Conservation (phyloP, 1,140 invertebrate species). For the Leucophenga varia region DNA sequence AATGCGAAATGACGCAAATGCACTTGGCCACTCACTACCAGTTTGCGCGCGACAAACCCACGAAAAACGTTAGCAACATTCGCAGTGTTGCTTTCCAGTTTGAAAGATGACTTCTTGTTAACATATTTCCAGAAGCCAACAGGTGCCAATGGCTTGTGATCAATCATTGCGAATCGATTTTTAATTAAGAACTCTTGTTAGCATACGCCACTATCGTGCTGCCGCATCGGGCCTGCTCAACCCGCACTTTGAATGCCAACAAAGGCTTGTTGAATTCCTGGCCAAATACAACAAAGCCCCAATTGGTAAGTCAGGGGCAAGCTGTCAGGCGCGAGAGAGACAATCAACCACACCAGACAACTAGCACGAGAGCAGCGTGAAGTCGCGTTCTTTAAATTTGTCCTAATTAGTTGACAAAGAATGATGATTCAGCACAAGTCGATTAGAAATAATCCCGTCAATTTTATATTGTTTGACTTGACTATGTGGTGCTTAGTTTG, state of each 20-base stretch:
- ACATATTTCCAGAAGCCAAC: constrained; percentile 57
- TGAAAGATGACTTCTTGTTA: constrained; percentile 48
- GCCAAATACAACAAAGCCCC: constrained; percentile 1
- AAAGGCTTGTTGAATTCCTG: constrained; percentile 44
- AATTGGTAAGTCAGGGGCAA: constrained; percentile 18
- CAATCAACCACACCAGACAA: no score
- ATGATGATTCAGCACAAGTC: constrained; percentile 42
- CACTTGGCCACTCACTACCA: constrained; percentile 24
- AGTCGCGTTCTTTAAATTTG: constrained; percentile 45
- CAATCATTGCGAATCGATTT: constrained; percentile 54
- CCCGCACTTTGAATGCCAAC: constrained; percentile 32
- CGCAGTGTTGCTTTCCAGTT: constrained; percentile 22
- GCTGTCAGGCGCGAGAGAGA: background rate
- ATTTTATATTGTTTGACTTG: no score
- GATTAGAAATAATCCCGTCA: no score
- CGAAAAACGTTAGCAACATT: no score
- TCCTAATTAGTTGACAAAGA: constrained; percentile 54
- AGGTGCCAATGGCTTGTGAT: constrained; percentile 55
- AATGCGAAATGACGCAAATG: constrained; percentile 26
- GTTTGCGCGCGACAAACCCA: constrained; percentile 1
- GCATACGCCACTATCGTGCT: constrained; percentile 38
- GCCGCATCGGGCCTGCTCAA: constrained; percentile 11
- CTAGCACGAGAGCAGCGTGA: constrained; percentile 17
- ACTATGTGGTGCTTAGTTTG: no score
- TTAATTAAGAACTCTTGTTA: constrained; percentile 57